A percentile compares a stretch with the other conserved stretches of the same genome.
Conservation (phyloP, 2,113 vertebrate species). For the Muntiacus muntjak region DNA sequence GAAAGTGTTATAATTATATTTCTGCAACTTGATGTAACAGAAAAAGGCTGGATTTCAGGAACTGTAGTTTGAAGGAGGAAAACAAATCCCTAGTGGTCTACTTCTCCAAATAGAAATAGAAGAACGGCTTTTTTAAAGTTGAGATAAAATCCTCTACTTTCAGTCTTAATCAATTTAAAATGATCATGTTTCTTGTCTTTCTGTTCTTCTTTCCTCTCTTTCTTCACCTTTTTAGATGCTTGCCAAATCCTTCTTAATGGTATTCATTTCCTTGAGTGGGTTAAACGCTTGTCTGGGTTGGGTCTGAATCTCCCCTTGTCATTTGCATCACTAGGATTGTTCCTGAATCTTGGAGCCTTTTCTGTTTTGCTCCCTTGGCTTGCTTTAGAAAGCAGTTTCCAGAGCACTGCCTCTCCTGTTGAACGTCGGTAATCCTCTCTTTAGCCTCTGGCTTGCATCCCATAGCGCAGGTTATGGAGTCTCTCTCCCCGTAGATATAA, state of each 20-base stretch:
- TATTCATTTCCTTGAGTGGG: background rate
- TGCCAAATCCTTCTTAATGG: background rate
- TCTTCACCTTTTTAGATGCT: background rate
- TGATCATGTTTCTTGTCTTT: background rate
- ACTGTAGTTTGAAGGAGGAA: background rate
- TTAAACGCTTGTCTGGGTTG: background rate
- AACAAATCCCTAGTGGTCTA: background rate
- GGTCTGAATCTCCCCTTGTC: background rate
- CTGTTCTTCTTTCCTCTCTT: background rate
- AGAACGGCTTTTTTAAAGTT: background rate
- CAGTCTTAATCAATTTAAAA: background rate
- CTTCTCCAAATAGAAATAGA: background rate
- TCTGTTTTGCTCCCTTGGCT: background rate
- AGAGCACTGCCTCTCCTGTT: fast-evolving
- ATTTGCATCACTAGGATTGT: background rate
- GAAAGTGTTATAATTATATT: constrained; percentile 30
- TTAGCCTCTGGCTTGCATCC: background rate
- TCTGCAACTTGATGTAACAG: constrained; percentile 7
- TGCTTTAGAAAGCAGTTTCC: background rate
- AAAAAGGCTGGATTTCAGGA: constrained; percentile 15
- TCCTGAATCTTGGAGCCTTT: background rate
- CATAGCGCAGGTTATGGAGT: background rate
- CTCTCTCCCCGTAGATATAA: background rate
- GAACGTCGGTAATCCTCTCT: background rate
- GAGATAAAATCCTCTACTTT: background rate